Evolutionary conservation across 2,113 vertebrate species (phyloP).

Genomic region (Albula goreensis): DNA sequence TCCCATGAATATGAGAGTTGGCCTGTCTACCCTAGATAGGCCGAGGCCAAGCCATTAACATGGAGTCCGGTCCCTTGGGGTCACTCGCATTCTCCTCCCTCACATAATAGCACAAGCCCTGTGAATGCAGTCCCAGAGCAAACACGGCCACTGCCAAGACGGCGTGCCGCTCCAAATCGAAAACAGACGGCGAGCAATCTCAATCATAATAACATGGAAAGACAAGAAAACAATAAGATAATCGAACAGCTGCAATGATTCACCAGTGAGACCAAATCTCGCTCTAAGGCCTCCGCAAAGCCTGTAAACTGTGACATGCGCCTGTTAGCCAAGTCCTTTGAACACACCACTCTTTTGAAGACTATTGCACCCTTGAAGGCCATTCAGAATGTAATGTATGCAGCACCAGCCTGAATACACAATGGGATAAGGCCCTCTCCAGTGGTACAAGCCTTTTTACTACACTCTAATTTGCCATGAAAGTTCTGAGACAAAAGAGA

Average conservation of each 20-base stretch:
- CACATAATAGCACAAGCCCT: not conserved
- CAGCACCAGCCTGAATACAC: not conserved
- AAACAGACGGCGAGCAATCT: not conserved
- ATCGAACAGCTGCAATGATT: constrained; percentile 8
- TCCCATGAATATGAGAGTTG: not conserved
- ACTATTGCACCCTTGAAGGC: not conserved
- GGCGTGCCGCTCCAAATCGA: not conserved
- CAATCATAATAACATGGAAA: not conserved
- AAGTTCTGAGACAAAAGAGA: not conserved
- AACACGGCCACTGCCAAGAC: not conserved
- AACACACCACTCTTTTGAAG: not conserved
- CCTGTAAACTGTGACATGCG: not conserved
- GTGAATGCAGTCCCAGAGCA: not conserved
- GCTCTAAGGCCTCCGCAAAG: not conserved
- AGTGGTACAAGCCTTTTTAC: not conserved
- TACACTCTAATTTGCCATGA: not conserved
- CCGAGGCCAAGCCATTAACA: not conserved
- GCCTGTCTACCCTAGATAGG: not conserved
- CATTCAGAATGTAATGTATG: not conserved
- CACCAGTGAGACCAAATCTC: not conserved
- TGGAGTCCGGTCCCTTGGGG: too few species aligned
- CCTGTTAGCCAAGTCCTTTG: not conserved
- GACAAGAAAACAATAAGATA: not conserved
- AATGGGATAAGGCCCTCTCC: not conserved
- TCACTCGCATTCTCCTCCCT: not conserved